Base-by-base conservation (phyloP, 2,797 vertebrate species). In the Anguilla anguilla region DNA sequence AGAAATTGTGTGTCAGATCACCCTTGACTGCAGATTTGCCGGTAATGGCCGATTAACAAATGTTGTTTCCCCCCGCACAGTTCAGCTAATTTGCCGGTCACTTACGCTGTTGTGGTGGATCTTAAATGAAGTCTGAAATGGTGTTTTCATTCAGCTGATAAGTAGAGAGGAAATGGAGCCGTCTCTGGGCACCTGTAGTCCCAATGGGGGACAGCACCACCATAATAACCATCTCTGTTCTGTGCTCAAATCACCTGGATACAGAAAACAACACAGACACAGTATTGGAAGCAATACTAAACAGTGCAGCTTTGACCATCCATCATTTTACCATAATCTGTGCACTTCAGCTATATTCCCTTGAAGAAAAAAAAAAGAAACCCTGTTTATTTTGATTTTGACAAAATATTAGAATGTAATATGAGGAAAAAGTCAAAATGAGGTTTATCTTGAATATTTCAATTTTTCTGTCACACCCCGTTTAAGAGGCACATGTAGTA, bases 111-210 rank as follows among this genome's bases (percentile, higher is more conserved):
- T 64, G 55, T 31, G 61, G 72, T 43, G 69, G 84, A 74, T 61
- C 59, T 86, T 82, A 59, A 85, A 79, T 85, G 77, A 83, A 81
- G 74, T 86, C 57, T 83, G 77, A 67, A 88, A 86, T 55, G 84
- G 57, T 82, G 84, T 83, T 86, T 88, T 77, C 74, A 86, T 88
- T 55, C 77, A 35, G 74, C 51, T 61, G 77, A 87, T 59, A 57
- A 43, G 53, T 57, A n/a, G 28, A 84, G 82, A 35, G 57, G 46
- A 84, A 85, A 25, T 31, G 35, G 28, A 86, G 35, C 69, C 9
- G 64, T 85, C 83, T 84, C 85, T 72, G 43, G 43, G n/a, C 67
- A 69, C 64, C 64, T 53, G 85, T 6, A 69, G 61, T 87, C 87
- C 83, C 87, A 74, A 46, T 43, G 82, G 43, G 31, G 64, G 61